Evolutionary conservation across 2,888 invertebrate genomes (phyloP), one percentile per base, ranked within the genome.

Genomic region (Mechanitis mazaeus): DNA sequence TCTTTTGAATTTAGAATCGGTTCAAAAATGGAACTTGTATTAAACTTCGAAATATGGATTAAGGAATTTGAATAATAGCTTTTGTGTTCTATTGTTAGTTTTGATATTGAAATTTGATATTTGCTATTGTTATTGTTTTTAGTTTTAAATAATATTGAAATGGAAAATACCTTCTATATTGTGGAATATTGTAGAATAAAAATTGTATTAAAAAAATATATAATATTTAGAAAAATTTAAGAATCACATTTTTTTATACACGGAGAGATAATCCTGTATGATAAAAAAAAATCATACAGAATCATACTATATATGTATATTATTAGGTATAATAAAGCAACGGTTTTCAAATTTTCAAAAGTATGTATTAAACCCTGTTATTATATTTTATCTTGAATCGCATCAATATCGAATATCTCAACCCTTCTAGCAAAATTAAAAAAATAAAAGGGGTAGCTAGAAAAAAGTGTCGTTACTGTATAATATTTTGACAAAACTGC

Each of bases 401-500:
- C 72, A 73, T 79, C 81, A 81, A 79, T 81, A 81, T 84, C 83
- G 76, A 73, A 81, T 84, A 78, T 79, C 78, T 63, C 72, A 83
- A 82, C 81, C 83, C 81, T 79, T 79, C 78, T 72, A 70, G 72
- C 3, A 9, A 2, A 35, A 75, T 70, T 69, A 72, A 70, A 64
- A 71, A 69, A 61, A 64, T 70, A 72, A 78, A 84, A 81, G 78
- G 84, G 83, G 81, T 83, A 76, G 77, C 77, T 80, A 80, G 74
- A 64, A 83, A 84, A 82, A 71, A 77, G 72, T 75, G 73, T 75
- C 64, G 75, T 69, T 69, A 78, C 79, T 76, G 78, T 78, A 79
- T 83, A 88, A 89, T 90, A 88, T 89, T 89, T 84, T 89, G 89
- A 88, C 88, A 87, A 89, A 88, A 87, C 77, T 78, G 79, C 80